Evolutionary conservation across 1,140 invertebrate species (phyloP).

Genomic region (Hestina assimilis): DNA sequence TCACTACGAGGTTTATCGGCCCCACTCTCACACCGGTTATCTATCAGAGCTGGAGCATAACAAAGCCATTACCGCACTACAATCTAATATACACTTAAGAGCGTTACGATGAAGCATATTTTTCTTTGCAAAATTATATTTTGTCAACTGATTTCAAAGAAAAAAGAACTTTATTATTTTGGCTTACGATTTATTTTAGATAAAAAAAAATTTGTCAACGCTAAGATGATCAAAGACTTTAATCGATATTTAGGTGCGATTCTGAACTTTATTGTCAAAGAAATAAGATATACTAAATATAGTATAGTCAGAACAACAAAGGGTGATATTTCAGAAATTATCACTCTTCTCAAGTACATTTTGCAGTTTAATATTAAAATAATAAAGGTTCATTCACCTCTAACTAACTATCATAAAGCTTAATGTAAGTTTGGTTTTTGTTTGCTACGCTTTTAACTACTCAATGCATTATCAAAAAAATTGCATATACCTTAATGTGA

Average conservation of each 20-base stretch:
- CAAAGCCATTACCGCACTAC: neutral
- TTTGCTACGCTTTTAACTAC: no score
- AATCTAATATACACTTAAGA: neutral
- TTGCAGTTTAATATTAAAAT: no score
- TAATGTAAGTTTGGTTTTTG: no score
- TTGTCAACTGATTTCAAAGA: neutral
- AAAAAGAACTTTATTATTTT: neutral
- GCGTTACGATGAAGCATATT: neutral
- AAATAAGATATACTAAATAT: no score
- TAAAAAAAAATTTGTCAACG: neutral
- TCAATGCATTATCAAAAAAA: no score
- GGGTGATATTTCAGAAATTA: no score
- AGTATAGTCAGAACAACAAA: no score
- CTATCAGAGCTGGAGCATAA: constrained; percentile 6
- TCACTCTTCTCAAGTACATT: no score
- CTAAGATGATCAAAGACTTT: neutral
- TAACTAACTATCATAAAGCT: no score
- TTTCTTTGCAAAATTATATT: neutral
- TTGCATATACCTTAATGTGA: no score
- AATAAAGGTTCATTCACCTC: no score
- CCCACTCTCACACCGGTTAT: constrained; percentile 1
- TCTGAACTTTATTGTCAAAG: neutral
- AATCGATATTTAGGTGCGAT: neutral
- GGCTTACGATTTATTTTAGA: neutral
- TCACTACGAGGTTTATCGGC: constrained; percentile 5